A percentile compares a stretch with the other conserved stretches of the same genome.
Conservation (phyloP, 2,113 vertebrate species). For the Corythornis cristatus region DNA sequence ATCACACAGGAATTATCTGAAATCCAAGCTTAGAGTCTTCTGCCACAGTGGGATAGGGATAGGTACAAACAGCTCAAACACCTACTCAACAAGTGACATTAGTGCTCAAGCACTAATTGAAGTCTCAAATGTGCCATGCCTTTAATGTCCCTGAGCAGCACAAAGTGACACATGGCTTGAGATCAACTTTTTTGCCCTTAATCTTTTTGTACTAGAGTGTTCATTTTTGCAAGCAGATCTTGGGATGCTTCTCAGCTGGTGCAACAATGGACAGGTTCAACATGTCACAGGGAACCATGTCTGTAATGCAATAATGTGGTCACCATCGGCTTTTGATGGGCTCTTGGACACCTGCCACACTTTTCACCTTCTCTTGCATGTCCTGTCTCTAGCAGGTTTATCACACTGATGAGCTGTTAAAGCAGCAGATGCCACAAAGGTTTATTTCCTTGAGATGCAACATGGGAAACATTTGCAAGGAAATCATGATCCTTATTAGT, state of each 20-base stretch:
- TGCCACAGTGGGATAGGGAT: fast-evolving
- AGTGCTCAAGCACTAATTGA: not conserved
- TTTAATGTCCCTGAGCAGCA: not conserved
- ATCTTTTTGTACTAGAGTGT: not conserved
- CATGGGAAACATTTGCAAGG: not conserved
- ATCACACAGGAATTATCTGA: fast-evolving
- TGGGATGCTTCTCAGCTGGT: not conserved
- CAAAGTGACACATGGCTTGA: not conserved
- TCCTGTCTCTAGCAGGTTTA: not conserved
- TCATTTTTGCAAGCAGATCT: not conserved
- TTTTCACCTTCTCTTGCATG: not conserved
- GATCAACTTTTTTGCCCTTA: not conserved
- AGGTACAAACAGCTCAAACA: not conserved
- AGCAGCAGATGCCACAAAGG: not conserved
- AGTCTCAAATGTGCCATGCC: fast-evolving
- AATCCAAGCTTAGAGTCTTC: not conserved
- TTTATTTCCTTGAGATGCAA: not conserved
- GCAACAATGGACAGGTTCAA: not conserved
- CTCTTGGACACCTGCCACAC: not conserved
- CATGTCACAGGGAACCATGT: not conserved
- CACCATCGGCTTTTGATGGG: not conserved
- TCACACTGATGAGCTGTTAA: not conserved
- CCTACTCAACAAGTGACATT: not conserved
- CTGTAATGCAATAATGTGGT: not conserved
- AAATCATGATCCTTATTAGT: not conserved